Percentiles rank a stretch among this genome's conserved stretches.
phyloP scores from a whole-genome alignment of 1,140 invertebrate genomes.

The Venustaconcha ellipsiformis region DNA sequence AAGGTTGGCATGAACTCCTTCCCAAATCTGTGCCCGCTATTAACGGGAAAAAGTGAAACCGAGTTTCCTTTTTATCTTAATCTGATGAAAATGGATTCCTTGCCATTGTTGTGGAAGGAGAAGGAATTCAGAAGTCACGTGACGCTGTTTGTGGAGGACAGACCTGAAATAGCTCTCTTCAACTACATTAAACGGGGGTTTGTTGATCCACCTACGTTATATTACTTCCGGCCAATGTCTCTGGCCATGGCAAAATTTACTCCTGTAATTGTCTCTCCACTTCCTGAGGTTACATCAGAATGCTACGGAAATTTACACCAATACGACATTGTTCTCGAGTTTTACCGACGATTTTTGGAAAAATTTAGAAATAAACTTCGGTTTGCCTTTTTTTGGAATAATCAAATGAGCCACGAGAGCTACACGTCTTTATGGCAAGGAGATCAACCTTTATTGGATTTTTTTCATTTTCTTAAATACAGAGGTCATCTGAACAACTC shows the following conservation, averaged over 20 bases:
- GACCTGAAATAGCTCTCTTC: slow-evolving; percentile 80
- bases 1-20: slow-evolving; percentile 88
- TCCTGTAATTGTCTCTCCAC: slow-evolving; percentile 6
- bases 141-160: slow-evolving; percentile 85
- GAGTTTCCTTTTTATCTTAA: background rate
- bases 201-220: slow-evolving; percentile 81
- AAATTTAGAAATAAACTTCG: background rate
- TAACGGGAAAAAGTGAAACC: slow-evolving; percentile 72
- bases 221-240: slow-evolving; percentile 82
- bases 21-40: slow-evolving; percentile 81
- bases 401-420: slow-evolving; percentile 6
- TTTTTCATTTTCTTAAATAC: slow-evolving; percentile 23
- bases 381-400: slow-evolving; percentile 1
- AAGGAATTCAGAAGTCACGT: slow-evolving; percentile 77
- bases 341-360: background rate
- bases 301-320: background rate
- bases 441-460: slow-evolving; percentile 39
- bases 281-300: background rate
- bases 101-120: slow-evolving; percentile 42
- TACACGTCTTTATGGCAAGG: background rate
- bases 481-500: slow-evolving; percentile 2
- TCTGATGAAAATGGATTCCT: background rate
- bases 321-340: background rate
- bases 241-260: slow-evolving; percentile 26
- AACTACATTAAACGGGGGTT: slow-evolving; percentile 87